Evolutionary conservation across 2,888 invertebrate genomes (phyloP).

Genomic region (Rhingia rostrata): DNA sequence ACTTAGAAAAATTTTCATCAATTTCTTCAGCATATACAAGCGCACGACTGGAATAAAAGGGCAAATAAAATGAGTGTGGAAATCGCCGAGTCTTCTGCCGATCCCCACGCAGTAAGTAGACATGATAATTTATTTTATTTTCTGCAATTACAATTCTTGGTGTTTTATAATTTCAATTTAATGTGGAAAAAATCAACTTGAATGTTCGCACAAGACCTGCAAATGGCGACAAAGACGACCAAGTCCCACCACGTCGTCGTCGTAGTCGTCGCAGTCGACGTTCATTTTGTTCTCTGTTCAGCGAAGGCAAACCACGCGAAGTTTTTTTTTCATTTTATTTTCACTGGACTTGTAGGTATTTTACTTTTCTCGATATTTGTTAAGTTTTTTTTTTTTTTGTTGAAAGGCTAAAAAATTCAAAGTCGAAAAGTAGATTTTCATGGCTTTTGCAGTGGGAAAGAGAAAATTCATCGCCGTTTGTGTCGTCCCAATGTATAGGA

Average conservation of each 20-base stretch:
- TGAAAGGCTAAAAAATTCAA: slow-evolving; percentile 18
- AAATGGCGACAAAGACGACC: slow-evolving; percentile 72
- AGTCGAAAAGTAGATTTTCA: slow-evolving; percentile 25
- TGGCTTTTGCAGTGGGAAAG: slow-evolving; percentile 22
- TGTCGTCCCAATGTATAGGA: slow-evolving; percentile 2
- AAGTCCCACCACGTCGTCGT: slow-evolving; percentile 68
- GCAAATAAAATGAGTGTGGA: slow-evolving; percentile 64
- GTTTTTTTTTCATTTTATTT: slow-evolving; percentile 50
- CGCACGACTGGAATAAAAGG: slow-evolving; percentile 28
- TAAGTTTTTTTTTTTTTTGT: slow-evolving; percentile 5
- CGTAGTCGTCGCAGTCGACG: slow-evolving; percentile 46
- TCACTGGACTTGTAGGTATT: slow-evolving; percentile 20
- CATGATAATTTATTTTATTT: slow-evolving; percentile 47
- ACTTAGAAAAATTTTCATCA: slow-evolving; percentile 76
- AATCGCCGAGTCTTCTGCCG: slow-evolving; percentile 48
- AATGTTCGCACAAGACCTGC: slow-evolving; percentile 61
- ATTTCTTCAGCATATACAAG: slow-evolving; percentile 23
- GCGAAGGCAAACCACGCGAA: slow-evolving; percentile 68
- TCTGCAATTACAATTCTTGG: slow-evolving; percentile 12
- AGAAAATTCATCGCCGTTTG: slow-evolving; percentile 22
- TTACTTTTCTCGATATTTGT: slow-evolving; percentile 35
- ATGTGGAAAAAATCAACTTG: slow-evolving; percentile 45
- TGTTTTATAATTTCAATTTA: slow-evolving; percentile 42
- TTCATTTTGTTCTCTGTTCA: slow-evolving; percentile 72
- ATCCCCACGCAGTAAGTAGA: slow-evolving; percentile 65